Base-by-base conservation (phyloP, 2,888 invertebrate species). In the Hyposoter didymator region DNA sequence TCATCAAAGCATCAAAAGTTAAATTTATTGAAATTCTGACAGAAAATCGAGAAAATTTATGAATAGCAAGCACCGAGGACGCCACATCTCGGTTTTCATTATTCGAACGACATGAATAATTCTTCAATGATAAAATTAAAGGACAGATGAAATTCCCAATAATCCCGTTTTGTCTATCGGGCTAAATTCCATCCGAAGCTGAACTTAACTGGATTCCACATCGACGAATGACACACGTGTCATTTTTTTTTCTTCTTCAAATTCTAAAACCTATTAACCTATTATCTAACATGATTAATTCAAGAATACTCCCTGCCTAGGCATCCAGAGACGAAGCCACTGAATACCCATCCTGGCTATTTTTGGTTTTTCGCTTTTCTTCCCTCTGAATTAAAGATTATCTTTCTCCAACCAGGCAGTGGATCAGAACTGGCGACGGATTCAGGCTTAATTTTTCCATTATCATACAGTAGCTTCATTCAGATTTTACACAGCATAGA, bases 331-430 rank as follows among this genome's bases (percentile, higher is more conserved):
- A 14, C 28, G 59, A 28, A 22, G 12, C 12, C 22, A 12, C 5
- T 28, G 19, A 66, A 66, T n/a, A 39, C 1, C 12, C n/a, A 39
- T 52, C n/a, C 19, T 39, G 3, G 2, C 7, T 39, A 19, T 66
- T 89, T 91, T 91, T 90, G 28, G 6, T 59, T 90, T 88, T 89
- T 89, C 90, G 89, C 90, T 91, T 91, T 91, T 92, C 90, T 90
- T 89, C 89, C 89, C 90, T 87, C 86, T 92, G 91, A 91, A 91
- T 92, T 90, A 90, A 87, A 90, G 91, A 90, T 69, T 86, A 86
- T 86, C 86, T 86, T 84, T 75, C 74, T 70, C 59, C 75, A 7
- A 67, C 64, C 86, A 86, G 86, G 75, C 86, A 32, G 14, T 64
- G 73, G 73, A 59, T 80, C 52, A 45, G 62, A 74, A 74, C 62